Conservation (phyloP, 2,888 invertebrate genomes). For the Hydropsyche betteni region DNA sequence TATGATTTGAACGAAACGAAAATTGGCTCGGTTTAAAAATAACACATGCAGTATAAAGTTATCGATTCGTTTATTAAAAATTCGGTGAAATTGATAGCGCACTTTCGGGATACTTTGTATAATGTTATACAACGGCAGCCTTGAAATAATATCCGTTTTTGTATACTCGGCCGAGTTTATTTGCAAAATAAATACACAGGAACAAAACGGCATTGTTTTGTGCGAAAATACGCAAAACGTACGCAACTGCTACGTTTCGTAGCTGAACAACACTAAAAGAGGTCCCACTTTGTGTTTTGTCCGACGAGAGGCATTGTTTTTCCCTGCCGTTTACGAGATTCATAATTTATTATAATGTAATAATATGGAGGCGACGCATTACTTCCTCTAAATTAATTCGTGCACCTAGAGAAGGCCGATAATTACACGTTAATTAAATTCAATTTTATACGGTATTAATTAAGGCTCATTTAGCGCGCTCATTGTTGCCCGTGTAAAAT, state of each 20-base stretch:
- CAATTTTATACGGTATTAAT: constrained; percentile 13
- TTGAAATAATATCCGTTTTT: no score
- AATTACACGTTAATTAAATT: constrained; percentile 6
- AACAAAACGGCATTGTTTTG: constrained; percentile 23
- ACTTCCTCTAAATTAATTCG: no score
- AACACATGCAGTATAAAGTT: no score
- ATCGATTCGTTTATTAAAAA: neutral
- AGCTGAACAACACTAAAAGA: constrained; percentile 10
- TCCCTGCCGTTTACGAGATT: neutral
- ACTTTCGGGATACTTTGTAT: no score
- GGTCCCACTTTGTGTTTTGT: no score
- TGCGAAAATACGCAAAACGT: constrained; percentile 18
- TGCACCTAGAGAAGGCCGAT: no score
- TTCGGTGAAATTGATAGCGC: no score
- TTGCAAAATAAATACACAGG: constrained; percentile 14
- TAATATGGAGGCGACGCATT: no score
- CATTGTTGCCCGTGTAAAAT: neutral
- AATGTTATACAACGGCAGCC: no score
- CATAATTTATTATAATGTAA: constrained; percentile 3
- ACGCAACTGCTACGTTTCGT: constrained; percentile 4
- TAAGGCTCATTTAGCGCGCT: constrained; percentile 5
- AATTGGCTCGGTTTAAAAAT: no score
- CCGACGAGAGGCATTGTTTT: neutral
- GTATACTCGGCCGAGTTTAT: constrained; percentile 5
- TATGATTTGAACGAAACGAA: no score